These are phyloP conservation scores for Stomatorhinus walkeri DNA, from an alignment of 2,797 vertebrate species.

Conservation along the genomic window DNA sequence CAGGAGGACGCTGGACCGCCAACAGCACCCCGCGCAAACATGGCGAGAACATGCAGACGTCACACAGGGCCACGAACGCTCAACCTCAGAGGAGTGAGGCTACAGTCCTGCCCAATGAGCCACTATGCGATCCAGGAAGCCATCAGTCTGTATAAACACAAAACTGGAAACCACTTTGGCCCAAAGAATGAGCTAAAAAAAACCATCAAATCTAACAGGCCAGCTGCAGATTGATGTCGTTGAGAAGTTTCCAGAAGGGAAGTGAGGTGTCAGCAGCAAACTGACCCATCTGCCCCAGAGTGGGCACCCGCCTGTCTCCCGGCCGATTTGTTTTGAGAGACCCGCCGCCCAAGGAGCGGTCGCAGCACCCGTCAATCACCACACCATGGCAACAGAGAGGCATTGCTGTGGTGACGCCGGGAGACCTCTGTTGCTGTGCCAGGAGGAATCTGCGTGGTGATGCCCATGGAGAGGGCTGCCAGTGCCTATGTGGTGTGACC, in stretches of 20 bases:
- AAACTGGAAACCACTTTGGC: background rate
- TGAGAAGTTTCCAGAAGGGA: background rate
- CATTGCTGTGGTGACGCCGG: background rate
- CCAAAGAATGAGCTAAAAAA: background rate
- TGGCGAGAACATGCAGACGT: background rate
- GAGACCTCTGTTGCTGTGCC: background rate
- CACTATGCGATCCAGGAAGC: background rate
- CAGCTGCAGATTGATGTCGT: background rate
- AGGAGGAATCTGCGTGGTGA: constrained; percentile 12
- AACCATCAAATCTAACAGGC: background rate
- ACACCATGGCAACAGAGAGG: constrained; percentile 13
- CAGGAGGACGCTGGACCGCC: background rate
- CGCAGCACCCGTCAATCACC: constrained; percentile 14
- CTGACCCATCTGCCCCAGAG: background rate
- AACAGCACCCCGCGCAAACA: background rate
- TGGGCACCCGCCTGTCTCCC: background rate
- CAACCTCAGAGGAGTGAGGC: background rate
- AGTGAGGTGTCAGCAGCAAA: background rate
- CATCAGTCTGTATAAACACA: background rate
- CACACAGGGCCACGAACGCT: background rate
- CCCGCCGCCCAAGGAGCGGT: constrained; percentile 24
- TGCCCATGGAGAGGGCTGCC: background rate
- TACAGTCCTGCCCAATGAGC: background rate
- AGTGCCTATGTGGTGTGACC: background rate
- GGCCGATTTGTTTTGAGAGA: constrained; percentile 17